Conservation (phyloP, 2,113 vertebrate genomes). For the Neogobius melanostomus region DNA sequence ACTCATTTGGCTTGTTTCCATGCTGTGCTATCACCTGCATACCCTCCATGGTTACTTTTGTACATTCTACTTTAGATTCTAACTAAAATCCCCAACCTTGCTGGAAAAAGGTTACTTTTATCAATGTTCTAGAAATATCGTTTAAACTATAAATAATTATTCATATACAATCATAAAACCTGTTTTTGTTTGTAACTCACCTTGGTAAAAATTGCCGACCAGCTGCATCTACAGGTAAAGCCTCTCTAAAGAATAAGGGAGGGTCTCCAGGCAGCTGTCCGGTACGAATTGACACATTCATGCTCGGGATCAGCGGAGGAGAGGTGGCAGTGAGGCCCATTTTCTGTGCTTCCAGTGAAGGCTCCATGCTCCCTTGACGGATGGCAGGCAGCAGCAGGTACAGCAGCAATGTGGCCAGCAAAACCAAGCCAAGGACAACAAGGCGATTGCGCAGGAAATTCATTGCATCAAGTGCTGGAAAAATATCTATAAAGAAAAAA, state of each 20-base stretch:
- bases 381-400: constrained; percentile 84
- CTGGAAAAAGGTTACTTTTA: too few species aligned
- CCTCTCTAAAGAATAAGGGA: constrained; percentile 89
- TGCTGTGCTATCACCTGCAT: too few species aligned
- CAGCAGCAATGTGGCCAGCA: constrained; percentile 81
- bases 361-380: constrained; percentile 74
- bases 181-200: constrained; percentile 61
- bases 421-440: constrained; percentile 81
- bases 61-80: too few species aligned
- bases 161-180: not conserved
- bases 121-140: too few species aligned
- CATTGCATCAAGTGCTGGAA: constrained; percentile 52
- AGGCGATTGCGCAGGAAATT: constrained; percentile 78
- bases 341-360: constrained; percentile 66
- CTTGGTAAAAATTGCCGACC: constrained; percentile 74
- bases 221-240: constrained; percentile 66
- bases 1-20: too few species aligned
- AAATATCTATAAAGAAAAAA: constrained; percentile 25
- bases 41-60: too few species aligned
- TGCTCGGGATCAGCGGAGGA: constrained; percentile 37
- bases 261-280: constrained; percentile 78
- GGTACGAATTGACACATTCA: constrained; percentile 76
- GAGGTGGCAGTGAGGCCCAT: constrained; percentile 58
- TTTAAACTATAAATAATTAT: not conserved
- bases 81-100: too few species aligned